These are phyloP conservation scores for Xanthia togata DNA, from an alignment of 2,888 invertebrate species.

Conservation along the genomic window DNA sequence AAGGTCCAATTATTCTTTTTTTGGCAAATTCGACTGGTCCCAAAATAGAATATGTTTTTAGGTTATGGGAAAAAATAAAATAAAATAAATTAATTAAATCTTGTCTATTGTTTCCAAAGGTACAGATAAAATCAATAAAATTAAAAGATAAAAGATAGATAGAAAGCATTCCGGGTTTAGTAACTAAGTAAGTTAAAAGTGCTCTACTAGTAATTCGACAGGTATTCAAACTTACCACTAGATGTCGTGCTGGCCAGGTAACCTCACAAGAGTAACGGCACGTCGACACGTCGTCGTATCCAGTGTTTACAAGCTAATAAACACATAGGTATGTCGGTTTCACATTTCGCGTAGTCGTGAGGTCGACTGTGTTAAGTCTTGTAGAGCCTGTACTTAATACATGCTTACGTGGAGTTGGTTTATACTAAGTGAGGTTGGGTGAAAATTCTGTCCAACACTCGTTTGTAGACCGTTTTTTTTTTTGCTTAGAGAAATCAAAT, in stretches of 20 bases:
- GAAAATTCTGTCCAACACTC: background rate
- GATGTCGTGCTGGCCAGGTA: background rate
- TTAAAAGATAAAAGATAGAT: too few species aligned
- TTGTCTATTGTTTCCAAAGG: too few species aligned
- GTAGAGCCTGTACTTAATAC: conserved; percentile 1
- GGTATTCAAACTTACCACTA: background rate
- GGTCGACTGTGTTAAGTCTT: conserved; percentile 41
- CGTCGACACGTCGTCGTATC: background rate
- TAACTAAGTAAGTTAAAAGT: too few species aligned
- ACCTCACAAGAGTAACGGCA: conserved; percentile 14
- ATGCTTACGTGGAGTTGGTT: background rate
- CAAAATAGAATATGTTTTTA: too few species aligned
- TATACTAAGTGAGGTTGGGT: background rate
- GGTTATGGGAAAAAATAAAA: too few species aligned
- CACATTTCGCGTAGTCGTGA: conserved; percentile 54
- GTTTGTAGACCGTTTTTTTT: background rate
- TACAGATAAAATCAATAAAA: too few species aligned
- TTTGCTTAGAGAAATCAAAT: background rate
- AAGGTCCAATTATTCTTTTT: too few species aligned
- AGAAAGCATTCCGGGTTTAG: too few species aligned
- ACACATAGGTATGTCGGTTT: conserved; percentile 56
- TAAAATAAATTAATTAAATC: too few species aligned
- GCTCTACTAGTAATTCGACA: background rate
- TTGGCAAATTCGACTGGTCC: too few species aligned
- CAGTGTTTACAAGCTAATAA: conserved; percentile 47